Evolutionary conservation across 2,113 vertebrate species (phyloP).

Genomic region (Daboia siamensis): DNA sequence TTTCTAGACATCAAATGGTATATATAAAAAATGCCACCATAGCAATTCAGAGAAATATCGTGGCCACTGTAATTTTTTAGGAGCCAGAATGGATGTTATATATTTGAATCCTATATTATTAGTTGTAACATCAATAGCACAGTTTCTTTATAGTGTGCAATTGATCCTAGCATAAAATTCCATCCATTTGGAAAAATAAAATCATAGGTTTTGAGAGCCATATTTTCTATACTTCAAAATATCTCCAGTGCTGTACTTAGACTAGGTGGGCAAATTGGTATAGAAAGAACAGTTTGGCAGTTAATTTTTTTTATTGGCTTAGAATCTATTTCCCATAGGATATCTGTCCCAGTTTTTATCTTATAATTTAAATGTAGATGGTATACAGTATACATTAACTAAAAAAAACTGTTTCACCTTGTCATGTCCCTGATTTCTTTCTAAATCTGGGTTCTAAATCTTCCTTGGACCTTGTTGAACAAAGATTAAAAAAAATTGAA

Average conservation of each 20-base stretch:
- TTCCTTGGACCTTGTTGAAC: not conserved
- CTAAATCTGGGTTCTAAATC: not conserved
- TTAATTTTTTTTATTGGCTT: not conserved
- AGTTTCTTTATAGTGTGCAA: not conserved
- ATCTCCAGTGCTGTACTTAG: not conserved
- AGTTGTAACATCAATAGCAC: not conserved
- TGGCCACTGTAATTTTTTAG: not conserved
- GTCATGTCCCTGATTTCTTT: not conserved
- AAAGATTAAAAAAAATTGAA: not conserved
- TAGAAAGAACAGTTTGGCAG: not conserved
- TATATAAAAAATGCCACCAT: not conserved
- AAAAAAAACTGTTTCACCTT: not conserved
- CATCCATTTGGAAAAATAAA: not conserved
- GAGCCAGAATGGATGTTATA: not conserved
- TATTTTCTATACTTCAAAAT: not conserved
- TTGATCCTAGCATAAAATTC: not conserved
- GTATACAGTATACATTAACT: not conserved
- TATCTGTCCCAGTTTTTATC: not conserved
- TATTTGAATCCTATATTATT: not conserved
- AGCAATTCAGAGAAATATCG: not conserved
- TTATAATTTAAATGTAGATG: not conserved
- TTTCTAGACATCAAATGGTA: not conserved
- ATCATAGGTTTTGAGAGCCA: not conserved
- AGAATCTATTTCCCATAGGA: not conserved
- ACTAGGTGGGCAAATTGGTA: not conserved